Base-by-base conservation (phyloP, 1,140 invertebrate genomes). In the Drosophila grimshawi region DNA sequence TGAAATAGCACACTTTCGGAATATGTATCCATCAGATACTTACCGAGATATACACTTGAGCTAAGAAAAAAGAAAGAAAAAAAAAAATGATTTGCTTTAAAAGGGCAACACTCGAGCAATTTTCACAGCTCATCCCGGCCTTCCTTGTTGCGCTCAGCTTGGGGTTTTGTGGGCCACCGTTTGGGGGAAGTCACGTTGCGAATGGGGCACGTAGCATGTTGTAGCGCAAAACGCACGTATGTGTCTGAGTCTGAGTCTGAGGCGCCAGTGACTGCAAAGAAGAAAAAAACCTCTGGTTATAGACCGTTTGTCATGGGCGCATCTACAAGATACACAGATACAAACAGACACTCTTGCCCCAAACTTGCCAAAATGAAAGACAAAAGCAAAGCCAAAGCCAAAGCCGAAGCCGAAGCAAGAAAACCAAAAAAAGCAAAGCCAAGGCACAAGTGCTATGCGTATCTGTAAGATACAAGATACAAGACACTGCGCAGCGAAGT, bases 131-230 rank as follows among this genome's bases (percentile, higher is more conserved):
- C 19, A 19, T 19, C 29, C 5, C 56, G 35, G 5, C 35, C 3
- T 37, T 8, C 19, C n/a, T 3, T 5, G 11, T 4, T 19, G 19
- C 19, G 19, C 19, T 19, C 19, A 19, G 19, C 19, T 19, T 19
- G 19, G 19, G 19, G 19, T 19, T 19, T 63, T 57, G 62, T 78
- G 74, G 73, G 69, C 66, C 81, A 85, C 81, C 66, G 85, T 75
- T 75, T 78, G 66, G 81, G 81, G 81, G 74, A 85, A 85, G 81
- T 85, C 81, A 82, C 80, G 81, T 85, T 86, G 75, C 81, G 60
- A 86, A 86, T 81, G 82, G 72, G 81, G 81, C 81, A 85, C 81
- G 81, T 85, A 86, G 70, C 70, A 37, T 52, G 37, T 55, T 46
- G 55, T 70, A 64, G 60, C 73, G 69, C 76, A 64, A 59, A 77